A percentile compares a stretch with the other conserved stretches of the same genome.
Conservation (phyloP, 2,888 invertebrate genomes). For the Cheiracanthium punctorium region DNA sequence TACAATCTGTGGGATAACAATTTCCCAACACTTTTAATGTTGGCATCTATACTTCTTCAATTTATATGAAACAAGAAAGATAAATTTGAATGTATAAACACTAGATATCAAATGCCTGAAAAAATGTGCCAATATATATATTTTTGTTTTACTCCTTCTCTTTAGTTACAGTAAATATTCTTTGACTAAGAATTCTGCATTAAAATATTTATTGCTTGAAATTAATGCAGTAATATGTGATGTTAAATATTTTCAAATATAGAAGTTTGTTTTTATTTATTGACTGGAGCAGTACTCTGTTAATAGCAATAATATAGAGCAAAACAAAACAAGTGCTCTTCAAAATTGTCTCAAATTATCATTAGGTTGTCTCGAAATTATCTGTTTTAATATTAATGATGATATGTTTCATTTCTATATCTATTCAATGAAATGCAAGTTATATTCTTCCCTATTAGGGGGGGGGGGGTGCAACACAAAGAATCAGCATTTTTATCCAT, state of each 20-base stretch:
- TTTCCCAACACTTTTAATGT: not conserved
- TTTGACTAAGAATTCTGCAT: not conserved
- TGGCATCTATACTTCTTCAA: not conserved
- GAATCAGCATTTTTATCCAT: no score
- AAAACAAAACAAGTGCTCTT: not conserved
- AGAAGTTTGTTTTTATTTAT: not conserved
- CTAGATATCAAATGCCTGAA: not conserved
- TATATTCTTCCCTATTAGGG: no score
- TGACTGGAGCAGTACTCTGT: not conserved
- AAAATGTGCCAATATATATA: no score
- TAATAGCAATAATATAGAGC: not conserved
- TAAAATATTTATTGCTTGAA: constrained; percentile 4
- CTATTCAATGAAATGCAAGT: not conserved
- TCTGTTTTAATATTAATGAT: not conserved
- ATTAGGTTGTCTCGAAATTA: no score
- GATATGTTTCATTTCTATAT: constrained; percentile 6
- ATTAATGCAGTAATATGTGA: not conserved
- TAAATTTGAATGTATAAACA: not conserved
- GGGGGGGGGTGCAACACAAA: no score
- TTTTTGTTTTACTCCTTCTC: no score
- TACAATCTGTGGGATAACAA: not conserved
- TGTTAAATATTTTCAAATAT: no score
- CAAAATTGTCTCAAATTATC: no score
- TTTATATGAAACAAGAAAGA: not conserved
- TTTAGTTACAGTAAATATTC: not conserved